phyloP scores from a whole-genome alignment of 1,140 invertebrate genomes.

The Panagrolaimus sp. region DNA sequence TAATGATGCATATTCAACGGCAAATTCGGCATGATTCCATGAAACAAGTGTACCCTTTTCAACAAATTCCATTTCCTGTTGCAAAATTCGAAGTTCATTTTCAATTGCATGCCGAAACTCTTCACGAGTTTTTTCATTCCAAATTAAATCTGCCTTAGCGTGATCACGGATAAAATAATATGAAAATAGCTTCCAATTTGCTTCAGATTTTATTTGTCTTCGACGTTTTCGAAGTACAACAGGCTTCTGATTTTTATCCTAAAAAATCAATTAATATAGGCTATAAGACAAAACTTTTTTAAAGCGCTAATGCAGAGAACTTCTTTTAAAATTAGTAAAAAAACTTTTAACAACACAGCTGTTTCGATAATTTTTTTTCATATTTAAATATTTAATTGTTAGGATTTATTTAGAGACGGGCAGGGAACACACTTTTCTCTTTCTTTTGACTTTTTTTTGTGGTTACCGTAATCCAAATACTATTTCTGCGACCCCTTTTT shows the following conservation, averaged over 20 bases:
- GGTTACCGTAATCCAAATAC: no score
- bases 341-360: no score
- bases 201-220: slow-evolving; percentile 78
- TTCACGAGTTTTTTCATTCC: slow-evolving; percentile 73
- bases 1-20: slow-evolving; percentile 79
- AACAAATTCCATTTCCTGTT: slow-evolving; percentile 79
- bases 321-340: no score
- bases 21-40: slow-evolving; percentile 89
- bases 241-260: slow-evolving; percentile 61
- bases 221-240: slow-evolving; percentile 78
- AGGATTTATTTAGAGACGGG: no score
- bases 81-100: slow-evolving; percentile 83
- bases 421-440: no score
- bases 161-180: slow-evolving; percentile 92
- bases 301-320: no score
- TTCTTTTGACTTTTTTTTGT: no score
- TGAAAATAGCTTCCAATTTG: slow-evolving; percentile 67
- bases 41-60: slow-evolving; percentile 64
- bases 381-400: no score
- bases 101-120: slow-evolving; percentile 85
- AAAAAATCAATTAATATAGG: background rate
- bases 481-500: no score
- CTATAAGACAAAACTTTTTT: background rate
- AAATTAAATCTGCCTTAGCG: slow-evolving; percentile 76
- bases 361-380: no score